Evolutionary conservation across 23 tunicate species (phyloP).

Genomic region (Halocynthia aurantium): DNA sequence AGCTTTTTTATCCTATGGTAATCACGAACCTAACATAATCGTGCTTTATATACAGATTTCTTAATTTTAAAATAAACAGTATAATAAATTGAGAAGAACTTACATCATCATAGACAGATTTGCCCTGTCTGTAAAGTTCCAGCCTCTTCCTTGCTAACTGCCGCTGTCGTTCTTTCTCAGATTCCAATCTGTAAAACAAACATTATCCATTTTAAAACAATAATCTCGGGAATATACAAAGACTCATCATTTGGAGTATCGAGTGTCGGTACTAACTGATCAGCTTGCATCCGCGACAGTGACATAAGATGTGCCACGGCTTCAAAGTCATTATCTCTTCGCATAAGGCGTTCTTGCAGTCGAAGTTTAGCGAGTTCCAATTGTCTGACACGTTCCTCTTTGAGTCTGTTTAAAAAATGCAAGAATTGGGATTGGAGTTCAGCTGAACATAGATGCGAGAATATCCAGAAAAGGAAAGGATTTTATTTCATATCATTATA

Average conservation of each 20-base stretch:
- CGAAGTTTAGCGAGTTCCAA: slow-evolving; percentile 58
- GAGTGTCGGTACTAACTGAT: slow-evolving; percentile 31
- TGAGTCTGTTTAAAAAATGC: slow-evolving; percentile 16
- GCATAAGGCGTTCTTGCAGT: slow-evolving; percentile 42
- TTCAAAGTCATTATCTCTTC: slow-evolving; percentile 54
- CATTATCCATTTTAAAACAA: neutral
- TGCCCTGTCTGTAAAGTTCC: slow-evolving; percentile 32
- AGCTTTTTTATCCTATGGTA: no score
- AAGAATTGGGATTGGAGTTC: neutral
- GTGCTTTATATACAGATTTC: no score
- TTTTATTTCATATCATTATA: no score
- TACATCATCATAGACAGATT: neutral
- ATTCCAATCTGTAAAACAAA: slow-evolving; percentile 34
- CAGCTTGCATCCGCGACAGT: slow-evolving; percentile 39
- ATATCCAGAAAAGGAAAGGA: neutral
- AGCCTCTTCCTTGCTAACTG: slow-evolving; percentile 53
- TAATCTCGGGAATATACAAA: neutral
- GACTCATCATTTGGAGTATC: no score
- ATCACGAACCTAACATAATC: no score
- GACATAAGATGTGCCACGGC: slow-evolving; percentile 43
- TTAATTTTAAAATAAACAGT: no score
- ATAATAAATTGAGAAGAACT: no score
- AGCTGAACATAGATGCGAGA: neutral
- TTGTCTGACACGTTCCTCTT: slow-evolving; percentile 44
- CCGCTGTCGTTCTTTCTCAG: slow-evolving; percentile 54